These are phyloP conservation scores for Pterophyllum scalare DNA, from an alignment of 2,113 vertebrate species.

Conservation along the genomic window DNA sequence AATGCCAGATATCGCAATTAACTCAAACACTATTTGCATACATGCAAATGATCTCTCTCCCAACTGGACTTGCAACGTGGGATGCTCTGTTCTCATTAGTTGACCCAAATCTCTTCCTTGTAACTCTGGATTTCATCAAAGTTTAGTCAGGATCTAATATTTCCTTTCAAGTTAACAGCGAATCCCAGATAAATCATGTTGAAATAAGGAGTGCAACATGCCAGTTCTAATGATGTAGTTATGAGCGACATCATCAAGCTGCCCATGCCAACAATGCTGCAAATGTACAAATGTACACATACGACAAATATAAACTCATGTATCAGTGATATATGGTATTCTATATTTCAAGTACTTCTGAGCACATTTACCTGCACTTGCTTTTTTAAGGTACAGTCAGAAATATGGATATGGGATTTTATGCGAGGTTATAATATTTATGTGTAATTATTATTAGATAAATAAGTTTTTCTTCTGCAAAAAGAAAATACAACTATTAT, in stretches of 20 bases:
- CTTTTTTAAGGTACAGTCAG: background rate
- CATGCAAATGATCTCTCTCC: constrained; percentile 80
- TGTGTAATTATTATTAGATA: no score
- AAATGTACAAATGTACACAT: constrained; percentile 14
- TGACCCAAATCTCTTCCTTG: constrained; percentile 83
- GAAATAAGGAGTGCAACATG: constrained; percentile 77
- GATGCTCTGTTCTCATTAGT: constrained; percentile 83
- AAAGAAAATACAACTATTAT: background rate
- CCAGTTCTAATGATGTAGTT: constrained; percentile 76
- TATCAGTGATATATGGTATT: background rate
- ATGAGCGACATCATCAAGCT: constrained; percentile 55
- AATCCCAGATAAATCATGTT: constrained; percentile 79
- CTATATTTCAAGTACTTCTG: background rate
- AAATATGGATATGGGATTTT: background rate
- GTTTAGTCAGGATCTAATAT: constrained; percentile 84
- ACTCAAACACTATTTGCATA: constrained; percentile 78
- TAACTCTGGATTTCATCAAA: constrained; percentile 84
- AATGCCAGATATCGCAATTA: constrained; percentile 78
- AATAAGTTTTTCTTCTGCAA: background rate
- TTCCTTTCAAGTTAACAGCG: constrained; percentile 85
- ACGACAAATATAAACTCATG: constrained; percentile 5
- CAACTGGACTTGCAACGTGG: constrained; percentile 80
- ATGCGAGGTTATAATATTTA: background rate
- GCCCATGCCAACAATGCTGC: constrained; percentile 52
- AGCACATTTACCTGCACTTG: background rate